Percentiles rank a stretch among this genome's conserved stretches.
These are phyloP conservation scores for Orchesella cincta DNA, from an alignment of 1,140 invertebrate genomes.

Conservation along the genomic window DNA sequence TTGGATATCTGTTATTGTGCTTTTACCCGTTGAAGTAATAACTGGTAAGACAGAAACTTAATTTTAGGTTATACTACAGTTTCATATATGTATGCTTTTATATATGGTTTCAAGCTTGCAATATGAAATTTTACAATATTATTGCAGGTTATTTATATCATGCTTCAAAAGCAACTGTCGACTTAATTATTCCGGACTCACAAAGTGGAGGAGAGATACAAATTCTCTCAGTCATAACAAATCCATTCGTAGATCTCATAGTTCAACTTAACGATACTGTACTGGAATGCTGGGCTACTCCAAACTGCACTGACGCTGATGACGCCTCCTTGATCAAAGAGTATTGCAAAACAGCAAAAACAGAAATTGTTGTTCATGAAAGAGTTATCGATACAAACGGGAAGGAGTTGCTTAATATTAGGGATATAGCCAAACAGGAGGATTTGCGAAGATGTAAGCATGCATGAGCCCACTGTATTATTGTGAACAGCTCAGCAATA, in stretches of 20 bases:
- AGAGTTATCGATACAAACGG: slow-evolving; percentile 29
- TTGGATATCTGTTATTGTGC: slow-evolving; percentile 57
- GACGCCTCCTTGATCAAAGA: slow-evolving; percentile 51
- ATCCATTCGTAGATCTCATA: slow-evolving; percentile 59
- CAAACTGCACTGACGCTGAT: slow-evolving; percentile 48
- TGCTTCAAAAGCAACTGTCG: slow-evolving; percentile 55
- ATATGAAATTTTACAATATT: too few relatives aligned
- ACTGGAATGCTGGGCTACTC: slow-evolving; percentile 53
- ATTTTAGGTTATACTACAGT: too few relatives aligned
- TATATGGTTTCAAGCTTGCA: neutral
- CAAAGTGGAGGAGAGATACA: slow-evolving; percentile 55
- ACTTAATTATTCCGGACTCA: slow-evolving; percentile 51
- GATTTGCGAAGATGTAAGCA: slow-evolving; percentile 3
- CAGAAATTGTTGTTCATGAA: slow-evolving; percentile 15
- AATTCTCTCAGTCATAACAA: slow-evolving; percentile 59
- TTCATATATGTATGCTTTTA: neutral
- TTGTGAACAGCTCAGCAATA: too few relatives aligned
- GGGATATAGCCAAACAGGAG: neutral
- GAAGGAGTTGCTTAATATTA: neutral
- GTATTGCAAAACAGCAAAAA: slow-evolving; percentile 34
- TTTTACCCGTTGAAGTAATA: slow-evolving; percentile 56
- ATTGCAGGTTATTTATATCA: slow-evolving; percentile 57
- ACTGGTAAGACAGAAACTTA: too few relatives aligned
- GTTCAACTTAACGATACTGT: slow-evolving; percentile 58
- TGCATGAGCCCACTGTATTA: too few relatives aligned